Conservation (phyloP, 2,888 invertebrate species). For the Tenthredo mesomela region DNA sequence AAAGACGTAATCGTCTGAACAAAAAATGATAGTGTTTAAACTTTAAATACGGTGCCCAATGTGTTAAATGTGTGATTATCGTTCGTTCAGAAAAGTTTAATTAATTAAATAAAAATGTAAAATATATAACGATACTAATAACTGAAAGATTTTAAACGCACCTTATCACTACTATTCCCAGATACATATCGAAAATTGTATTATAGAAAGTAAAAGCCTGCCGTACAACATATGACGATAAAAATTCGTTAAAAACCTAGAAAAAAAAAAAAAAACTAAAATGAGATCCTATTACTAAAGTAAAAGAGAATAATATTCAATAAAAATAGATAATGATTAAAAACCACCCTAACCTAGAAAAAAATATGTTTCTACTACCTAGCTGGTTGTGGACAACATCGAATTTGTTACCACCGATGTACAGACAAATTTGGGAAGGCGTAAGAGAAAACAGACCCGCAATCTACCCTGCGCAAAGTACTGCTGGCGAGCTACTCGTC, state of each 20-base stretch:
- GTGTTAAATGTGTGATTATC: neutral
- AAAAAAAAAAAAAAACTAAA: neutral
- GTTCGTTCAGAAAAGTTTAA: neutral
- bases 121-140: neutral
- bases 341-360: slow-evolving; percentile 66
- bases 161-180: neutral
- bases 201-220: slow-evolving; percentile 6
- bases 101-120: neutral
- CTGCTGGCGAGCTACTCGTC: slow-evolving; percentile 70
- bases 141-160: neutral
- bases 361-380: slow-evolving; percentile 73
- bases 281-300: neutral
- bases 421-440: slow-evolving; percentile 77
- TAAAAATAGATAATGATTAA: slow-evolving; percentile 66
- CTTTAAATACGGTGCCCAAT: neutral
- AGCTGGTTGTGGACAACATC: slow-evolving; percentile 77
- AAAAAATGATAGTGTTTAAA: slow-evolving; percentile 32
- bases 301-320: neutral
- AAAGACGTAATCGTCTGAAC: slow-evolving; percentile 19
- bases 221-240: neutral
- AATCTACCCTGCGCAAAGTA: slow-evolving; percentile 54
- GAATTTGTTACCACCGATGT: slow-evolving; percentile 75
- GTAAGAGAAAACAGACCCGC: slow-evolving; percentile 73
- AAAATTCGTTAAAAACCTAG: neutral
- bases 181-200: neutral